Base-by-base conservation (phyloP, 2,888 invertebrate species). In the Ophion ellenae region DNA sequence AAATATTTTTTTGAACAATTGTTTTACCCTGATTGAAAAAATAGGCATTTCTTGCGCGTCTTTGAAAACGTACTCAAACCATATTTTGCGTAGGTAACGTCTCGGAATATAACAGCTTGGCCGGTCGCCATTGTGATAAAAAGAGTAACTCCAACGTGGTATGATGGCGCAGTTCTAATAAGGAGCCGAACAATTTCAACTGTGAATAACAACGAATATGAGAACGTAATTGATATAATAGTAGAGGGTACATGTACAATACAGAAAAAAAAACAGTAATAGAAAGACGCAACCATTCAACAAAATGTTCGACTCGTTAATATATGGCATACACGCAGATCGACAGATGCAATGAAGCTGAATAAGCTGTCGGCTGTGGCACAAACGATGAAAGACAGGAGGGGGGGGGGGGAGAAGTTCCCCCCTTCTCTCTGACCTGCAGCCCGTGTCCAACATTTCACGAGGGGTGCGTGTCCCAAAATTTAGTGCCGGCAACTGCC, bases 51-150 rank as follows among this genome's bases (percentile, higher is more conserved):
- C 70, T 70, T 70, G 70, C 14, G 47, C 70, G 70, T 70, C 70
- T 47, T 20, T 70, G 53, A 70, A 47, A 70, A 70, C 24, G 53
- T 70, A 70, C 11, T 70, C 70, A 47, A 70, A 70, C 1, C 70
- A 53, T 70, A 70, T 70, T 70, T 70, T 45, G 45, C 11, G 70
- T 70, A 70, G 47, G 70, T 70, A 28, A 70, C 70, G 53, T 70
- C 70, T 70, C 70, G 70, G 70, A 47, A 70, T 70, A 67, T 67
- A 67, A 67, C 70, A 70, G 70, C 53, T 70, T 70, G 53, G 70
- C 70, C 24, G 53, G 70, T 47, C 45, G 47, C 70, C 53, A 70
- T 70, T 70, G 47, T 70, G 70, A 70, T 70, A 70, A 70, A 70
- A 70, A 47, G 28, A 70, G 70, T 45, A 47, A 70, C 70, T 70